These are phyloP conservation scores for Gnathonemus echidnorhynchus DNA, from an alignment of 2,113 vertebrate species.

Conservation along the genomic window DNA sequence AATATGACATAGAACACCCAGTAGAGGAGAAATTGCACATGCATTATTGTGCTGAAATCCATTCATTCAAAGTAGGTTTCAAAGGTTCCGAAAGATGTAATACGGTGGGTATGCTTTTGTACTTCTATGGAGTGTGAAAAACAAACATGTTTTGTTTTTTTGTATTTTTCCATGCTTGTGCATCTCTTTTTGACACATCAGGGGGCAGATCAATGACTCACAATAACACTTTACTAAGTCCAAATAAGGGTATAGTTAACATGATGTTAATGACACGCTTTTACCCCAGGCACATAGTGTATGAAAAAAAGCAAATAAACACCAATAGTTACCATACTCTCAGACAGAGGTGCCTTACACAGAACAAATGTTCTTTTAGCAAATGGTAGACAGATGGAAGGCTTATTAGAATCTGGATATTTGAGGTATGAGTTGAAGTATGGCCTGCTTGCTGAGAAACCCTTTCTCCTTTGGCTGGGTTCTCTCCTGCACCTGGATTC, in stretches of 20 bases:
- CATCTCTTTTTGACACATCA: not conserved
- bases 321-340: not conserved
- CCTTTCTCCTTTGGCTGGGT: not conserved
- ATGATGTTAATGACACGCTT: not conserved
- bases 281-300: not conserved
- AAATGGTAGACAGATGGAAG: slow-evolving; percentile 6
- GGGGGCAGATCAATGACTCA: not conserved
- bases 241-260: not conserved
- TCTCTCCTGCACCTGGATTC: not conserved
- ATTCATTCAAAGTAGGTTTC: not conserved
- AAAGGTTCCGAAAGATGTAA: not conserved
- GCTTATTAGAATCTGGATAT: not conserved
- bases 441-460: not conserved
- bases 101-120: not conserved
- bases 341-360: not conserved
- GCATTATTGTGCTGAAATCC: not conserved
- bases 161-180: not conserved
- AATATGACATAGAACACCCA: not conserved
- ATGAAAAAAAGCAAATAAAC: not conserved
- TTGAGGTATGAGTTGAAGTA: not conserved
- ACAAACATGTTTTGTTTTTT: not conserved
- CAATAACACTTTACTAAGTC: not conserved
- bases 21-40: not conserved
- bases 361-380: slow-evolving; percentile 3
- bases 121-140: not conserved